A percentile compares a stretch with the other conserved stretches of the same genome.
phyloP scores from a whole-genome alignment of 2,113 vertebrate species.

The Catagonus wagneri region DNA sequence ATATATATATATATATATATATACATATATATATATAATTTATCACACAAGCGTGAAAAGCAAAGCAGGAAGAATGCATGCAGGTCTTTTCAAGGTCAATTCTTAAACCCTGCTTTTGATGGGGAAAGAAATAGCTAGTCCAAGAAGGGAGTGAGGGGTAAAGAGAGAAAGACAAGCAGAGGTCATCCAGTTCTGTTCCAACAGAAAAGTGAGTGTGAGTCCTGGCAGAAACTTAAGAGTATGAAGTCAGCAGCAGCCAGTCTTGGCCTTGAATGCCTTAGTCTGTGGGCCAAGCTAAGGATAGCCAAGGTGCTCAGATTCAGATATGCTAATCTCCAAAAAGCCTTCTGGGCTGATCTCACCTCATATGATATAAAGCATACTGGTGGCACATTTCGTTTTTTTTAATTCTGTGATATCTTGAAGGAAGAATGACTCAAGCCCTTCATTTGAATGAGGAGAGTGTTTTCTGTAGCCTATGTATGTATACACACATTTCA shows the following conservation, averaged over 20 bases:
- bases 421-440: conserved; percentile 65
- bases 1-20: too few species aligned
- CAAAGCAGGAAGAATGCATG: neutral
- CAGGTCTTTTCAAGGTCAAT: neutral
- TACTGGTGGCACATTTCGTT: conserved; percentile 39
- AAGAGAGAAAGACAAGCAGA: neutral
- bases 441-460: conserved; percentile 52
- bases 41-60: neutral
- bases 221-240: conserved; percentile 29
- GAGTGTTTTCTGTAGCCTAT: conserved; percentile 59
- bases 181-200: conserved; percentile 43
- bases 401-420: conserved; percentile 51
- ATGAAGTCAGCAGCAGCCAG: conserved; percentile 21
- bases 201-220: conserved; percentile 16
- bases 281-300: neutral
- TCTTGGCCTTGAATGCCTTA: conserved; percentile 20
- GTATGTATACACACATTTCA: conserved; percentile 52
- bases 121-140: neutral
- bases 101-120: neutral
- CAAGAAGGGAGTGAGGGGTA: neutral
- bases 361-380: conserved; percentile 41
- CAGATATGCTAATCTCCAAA: conserved; percentile 58
- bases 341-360: conserved; percentile 62
- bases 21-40: too few species aligned
- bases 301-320: conserved; percentile 40